Conservation (phyloP, 1,140 invertebrate genomes). For the Hylyphantes graminicola region DNA sequence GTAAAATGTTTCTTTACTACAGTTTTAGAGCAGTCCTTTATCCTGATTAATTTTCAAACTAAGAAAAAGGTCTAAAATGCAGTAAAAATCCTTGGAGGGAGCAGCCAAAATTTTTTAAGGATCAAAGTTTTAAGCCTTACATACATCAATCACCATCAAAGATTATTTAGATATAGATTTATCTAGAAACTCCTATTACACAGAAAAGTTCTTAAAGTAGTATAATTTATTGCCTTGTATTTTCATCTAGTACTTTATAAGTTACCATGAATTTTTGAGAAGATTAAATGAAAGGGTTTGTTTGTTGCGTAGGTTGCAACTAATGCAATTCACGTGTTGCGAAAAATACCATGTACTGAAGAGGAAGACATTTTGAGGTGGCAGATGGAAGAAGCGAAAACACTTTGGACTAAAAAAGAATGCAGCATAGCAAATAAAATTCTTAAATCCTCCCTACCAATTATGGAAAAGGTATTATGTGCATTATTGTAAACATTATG, state of each 20-base stretch:
- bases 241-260: too few species aligned
- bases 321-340: slow-evolving; percentile 38
- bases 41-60: too few species aligned
- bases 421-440: slow-evolving; percentile 73
- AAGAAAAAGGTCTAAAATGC: too few species aligned
- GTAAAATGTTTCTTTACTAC: too few species aligned
- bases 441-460: slow-evolving; percentile 70
- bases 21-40: too few species aligned
- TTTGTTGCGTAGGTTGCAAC: slow-evolving; percentile 35
- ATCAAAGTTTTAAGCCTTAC: too few species aligned
- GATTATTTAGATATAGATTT: too few species aligned
- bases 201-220: background rate
- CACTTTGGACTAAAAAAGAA: slow-evolving; percentile 74
- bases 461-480: slow-evolving; percentile 64
- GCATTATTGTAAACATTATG: too few species aligned
- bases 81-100: too few species aligned
- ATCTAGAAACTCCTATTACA: background rate
- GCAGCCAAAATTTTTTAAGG: too few species aligned
- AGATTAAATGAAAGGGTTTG: background rate
- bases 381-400: slow-evolving; percentile 74
- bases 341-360: background rate
- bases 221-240: too few species aligned
- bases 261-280: background rate
- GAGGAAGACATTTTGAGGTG: slow-evolving; percentile 59
- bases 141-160: too few species aligned